phyloP scores from a whole-genome alignment of 2,888 invertebrate genomes.

The Eupithecia subfuscata region DNA sequence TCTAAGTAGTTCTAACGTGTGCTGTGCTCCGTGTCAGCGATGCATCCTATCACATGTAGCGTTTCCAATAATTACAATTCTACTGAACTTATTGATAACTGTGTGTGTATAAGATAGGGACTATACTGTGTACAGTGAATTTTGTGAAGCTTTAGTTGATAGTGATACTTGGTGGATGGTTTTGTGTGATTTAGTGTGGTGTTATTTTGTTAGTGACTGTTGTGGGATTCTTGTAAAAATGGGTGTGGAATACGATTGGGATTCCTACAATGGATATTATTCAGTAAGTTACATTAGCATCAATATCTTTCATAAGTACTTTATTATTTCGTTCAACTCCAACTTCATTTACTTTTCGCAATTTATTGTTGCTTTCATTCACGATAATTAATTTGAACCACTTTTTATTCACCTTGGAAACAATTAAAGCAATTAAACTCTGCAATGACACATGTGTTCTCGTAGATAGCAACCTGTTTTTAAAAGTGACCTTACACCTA shows the following conservation, averaged over 20 bases:
- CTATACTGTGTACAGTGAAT: constrained; percentile 50
- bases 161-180: constrained; percentile 48
- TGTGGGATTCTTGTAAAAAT: constrained; percentile 67
- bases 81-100: constrained; percentile 67
- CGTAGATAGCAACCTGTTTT: constrained; percentile 16
- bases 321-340: neutral
- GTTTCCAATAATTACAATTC: constrained; percentile 63
- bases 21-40: constrained; percentile 63
- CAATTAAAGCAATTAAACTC: constrained; percentile 37
- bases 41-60: constrained; percentile 67
- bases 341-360: neutral
- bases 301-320: constrained; percentile 25
- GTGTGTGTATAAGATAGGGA: constrained; percentile 76
- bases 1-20: constrained; percentile 70
- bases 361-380: constrained; percentile 22
- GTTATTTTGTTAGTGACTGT: constrained; percentile 54
- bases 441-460: constrained; percentile 47
- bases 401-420: constrained; percentile 25
- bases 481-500: constrained; percentile 4
- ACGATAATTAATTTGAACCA: constrained; percentile 10
- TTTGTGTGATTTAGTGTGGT: constrained; percentile 58
- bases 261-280: constrained; percentile 77
- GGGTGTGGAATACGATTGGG: constrained; percentile 82
- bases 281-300: constrained; percentile 68
- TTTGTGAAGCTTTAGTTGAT: constrained; percentile 42